Conservation (phyloP, 2,797 vertebrate species). For the Alectoris magna region DNA sequence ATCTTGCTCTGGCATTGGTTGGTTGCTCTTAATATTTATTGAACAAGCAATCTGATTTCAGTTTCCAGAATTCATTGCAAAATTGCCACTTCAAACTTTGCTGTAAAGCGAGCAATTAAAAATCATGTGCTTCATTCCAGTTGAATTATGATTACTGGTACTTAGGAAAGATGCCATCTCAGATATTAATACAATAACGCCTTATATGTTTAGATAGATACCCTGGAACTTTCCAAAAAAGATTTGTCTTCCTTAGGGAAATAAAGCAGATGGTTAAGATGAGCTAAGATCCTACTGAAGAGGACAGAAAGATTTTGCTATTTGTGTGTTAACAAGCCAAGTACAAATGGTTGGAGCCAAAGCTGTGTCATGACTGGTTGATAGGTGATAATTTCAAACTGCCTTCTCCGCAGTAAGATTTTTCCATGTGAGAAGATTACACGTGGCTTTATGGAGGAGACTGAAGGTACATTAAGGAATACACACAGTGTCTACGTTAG, state of each 20-base stretch:
- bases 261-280: constrained; percentile 10
- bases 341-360: background rate
- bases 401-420: constrained; percentile 5
- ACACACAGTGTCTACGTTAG: background rate
- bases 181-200: background rate
- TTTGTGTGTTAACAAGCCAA: constrained; percentile 41
- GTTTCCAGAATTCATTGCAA: background rate
- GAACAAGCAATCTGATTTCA: constrained; percentile 25
- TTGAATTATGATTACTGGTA: background rate
- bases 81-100: background rate
- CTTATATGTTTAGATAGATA: background rate
- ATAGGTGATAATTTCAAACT: constrained; percentile 46
- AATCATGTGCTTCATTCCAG: background rate
- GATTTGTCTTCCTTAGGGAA: background rate
- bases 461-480: background rate
- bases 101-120: background rate
- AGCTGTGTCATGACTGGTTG: constrained; percentile 55
- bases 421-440: background rate
- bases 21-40: background rate
- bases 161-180: background rate
- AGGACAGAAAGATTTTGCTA: constrained; percentile 20
- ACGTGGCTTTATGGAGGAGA: background rate
- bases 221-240: background rate
- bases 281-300: constrained; percentile 40
- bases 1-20: background rate